A percentile compares a stretch with the other conserved stretches of the same genome.
Evolutionary conservation across 1,140 invertebrate species (phyloP).

Genomic region (Sitophilus oryzae): DNA sequence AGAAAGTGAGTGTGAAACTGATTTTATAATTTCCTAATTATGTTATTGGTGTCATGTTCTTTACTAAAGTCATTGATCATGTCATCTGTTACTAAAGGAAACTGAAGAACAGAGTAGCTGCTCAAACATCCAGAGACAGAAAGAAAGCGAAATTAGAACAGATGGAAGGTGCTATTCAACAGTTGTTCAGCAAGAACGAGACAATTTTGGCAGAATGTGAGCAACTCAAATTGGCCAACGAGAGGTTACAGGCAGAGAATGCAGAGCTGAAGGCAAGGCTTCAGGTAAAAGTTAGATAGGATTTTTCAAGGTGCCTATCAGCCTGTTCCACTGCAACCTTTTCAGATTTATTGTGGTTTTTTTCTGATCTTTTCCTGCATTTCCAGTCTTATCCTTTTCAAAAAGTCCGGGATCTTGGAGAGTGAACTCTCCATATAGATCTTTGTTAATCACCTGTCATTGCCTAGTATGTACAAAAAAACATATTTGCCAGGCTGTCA

Average conservation of each 20-base stretch:
- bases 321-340: too few relatives aligned
- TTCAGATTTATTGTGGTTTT: too few relatives aligned
- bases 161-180: slow-evolving; percentile 67
- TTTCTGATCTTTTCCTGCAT: too few relatives aligned
- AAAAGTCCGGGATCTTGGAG: too few relatives aligned
- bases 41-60: neutral
- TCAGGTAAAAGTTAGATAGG: slow-evolving; percentile 41
- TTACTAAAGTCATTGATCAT: neutral
- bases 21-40: neutral
- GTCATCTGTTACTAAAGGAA: slow-evolving; percentile 57
- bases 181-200: slow-evolving; percentile 59
- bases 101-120: slow-evolving; percentile 93
- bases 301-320: too few relatives aligned
- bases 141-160: slow-evolving; percentile 90
- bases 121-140: slow-evolving; percentile 95
- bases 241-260: slow-evolving; percentile 59
- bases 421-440: too few relatives aligned
- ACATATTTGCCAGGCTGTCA: too few relatives aligned
- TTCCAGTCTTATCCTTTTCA: too few relatives aligned
- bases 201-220: slow-evolving; percentile 58
- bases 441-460: too few relatives aligned
- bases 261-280: slow-evolving; percentile 52
- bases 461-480: too few relatives aligned
- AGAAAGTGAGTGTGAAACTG: slow-evolving; percentile 61
- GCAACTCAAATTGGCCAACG: slow-evolving; percentile 59